Evolutionary conservation across 2,797 vertebrate genomes (phyloP).

Genomic region (Sebastes nivosus): DNA sequence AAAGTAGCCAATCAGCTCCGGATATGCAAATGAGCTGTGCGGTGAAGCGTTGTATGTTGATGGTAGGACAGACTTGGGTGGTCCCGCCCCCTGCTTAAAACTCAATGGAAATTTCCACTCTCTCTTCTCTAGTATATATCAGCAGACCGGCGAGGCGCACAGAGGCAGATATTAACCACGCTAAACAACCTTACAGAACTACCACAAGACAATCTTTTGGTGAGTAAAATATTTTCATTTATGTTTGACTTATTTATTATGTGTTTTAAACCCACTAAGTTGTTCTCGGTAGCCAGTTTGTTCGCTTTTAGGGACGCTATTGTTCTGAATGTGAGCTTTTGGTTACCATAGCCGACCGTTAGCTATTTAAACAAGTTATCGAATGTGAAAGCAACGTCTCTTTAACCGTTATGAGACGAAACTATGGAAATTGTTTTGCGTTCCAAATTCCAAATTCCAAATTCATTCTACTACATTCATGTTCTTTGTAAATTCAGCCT

Average conservation of each 20-base stretch:
- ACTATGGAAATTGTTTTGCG: fast-evolving
- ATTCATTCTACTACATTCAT: fast-evolving
- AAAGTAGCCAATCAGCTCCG: constrained; percentile 21
- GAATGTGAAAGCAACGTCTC: not conserved
- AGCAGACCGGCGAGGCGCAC: fast-evolving
- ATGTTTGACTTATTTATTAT: fast-evolving
- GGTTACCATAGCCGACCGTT: not conserved
- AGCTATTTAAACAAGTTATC: not conserved
- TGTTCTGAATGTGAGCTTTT: constrained; percentile 3
- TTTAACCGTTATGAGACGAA: fast-evolving
- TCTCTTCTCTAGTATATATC: not conserved
- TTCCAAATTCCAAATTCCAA: not conserved
- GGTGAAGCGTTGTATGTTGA: not conserved
- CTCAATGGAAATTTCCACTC: constrained; percentile 81
- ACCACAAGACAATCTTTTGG: not conserved
- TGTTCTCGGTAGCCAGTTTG: fast-evolving
- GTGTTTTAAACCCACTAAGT: not conserved
- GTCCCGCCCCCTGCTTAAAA: constrained; percentile 8
- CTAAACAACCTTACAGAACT: not conserved
- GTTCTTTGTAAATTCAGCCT: not conserved
- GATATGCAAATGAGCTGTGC: not conserved
- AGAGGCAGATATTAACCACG: fast-evolving
- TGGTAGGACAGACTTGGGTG: fast-evolving
- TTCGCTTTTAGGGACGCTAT: not conserved
- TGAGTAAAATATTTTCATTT: not conserved